These are phyloP conservation scores for Ophion slaviceki DNA, from an alignment of 2,888 invertebrate genomes.

Conservation along the genomic window DNA sequence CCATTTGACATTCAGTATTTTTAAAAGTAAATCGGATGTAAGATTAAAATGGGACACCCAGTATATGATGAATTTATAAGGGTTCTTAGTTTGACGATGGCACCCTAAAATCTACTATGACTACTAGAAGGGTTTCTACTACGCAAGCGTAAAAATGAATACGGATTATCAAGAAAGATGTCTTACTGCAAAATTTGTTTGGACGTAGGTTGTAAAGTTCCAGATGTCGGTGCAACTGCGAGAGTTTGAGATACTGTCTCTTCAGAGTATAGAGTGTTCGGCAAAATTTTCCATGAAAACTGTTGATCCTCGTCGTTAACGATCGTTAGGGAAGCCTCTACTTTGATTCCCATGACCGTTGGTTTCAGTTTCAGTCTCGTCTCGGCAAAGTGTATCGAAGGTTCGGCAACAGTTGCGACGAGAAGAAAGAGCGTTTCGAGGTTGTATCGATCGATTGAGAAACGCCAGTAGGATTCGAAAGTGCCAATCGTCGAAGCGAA, in stretches of 20 bases:
- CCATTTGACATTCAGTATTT: no score
- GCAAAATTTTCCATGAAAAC: constrained; percentile 85
- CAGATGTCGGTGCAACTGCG: constrained; percentile 84
- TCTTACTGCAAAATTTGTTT: constrained; percentile 85
- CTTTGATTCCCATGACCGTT: constrained; percentile 85
- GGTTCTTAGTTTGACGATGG: no score
- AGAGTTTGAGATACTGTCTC: constrained; percentile 85
- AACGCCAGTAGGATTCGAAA: constrained; percentile 88
- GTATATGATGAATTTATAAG: no score
- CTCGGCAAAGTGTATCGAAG: constrained; percentile 86
- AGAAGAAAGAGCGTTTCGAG: constrained; percentile 86
- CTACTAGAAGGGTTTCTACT: no score
- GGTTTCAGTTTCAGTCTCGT: constrained; percentile 87
- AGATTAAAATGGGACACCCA: no score
- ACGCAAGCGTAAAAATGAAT: background rate
- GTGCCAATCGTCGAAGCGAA: constrained; percentile 87
- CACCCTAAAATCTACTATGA: no score
- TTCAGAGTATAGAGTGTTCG: constrained; percentile 85
- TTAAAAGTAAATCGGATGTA: no score
- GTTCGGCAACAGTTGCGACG: constrained; percentile 87
- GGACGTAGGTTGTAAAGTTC: constrained; percentile 84
- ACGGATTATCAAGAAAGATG: constrained; percentile 18
- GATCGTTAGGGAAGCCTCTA: constrained; percentile 83
- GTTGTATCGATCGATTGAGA: constrained; percentile 86
- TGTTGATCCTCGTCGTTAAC: constrained; percentile 85